phyloP scores from a whole-genome alignment of 2,888 invertebrate species.

The Phortica okadai region DNA sequence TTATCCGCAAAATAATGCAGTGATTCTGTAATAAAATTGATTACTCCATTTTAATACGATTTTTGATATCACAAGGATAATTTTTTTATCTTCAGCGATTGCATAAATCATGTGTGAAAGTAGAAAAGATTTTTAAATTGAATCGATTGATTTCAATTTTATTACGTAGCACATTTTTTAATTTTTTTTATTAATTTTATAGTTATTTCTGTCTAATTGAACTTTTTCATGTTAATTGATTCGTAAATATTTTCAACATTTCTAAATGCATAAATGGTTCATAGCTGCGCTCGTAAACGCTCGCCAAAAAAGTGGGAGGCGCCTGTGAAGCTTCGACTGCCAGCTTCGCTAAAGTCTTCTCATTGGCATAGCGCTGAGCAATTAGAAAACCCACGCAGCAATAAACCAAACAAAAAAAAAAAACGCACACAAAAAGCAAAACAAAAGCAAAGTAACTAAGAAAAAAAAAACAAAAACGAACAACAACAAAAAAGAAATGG shows the following conservation, averaged over 20 bases:
- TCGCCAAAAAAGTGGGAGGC: constrained; percentile 67
- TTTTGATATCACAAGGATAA: neutral
- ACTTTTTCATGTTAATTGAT: too few relatives aligned
- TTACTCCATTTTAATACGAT: too few relatives aligned
- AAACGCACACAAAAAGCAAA: constrained; percentile 32
- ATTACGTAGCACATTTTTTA: neutral
- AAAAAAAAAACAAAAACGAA: constrained; percentile 40
- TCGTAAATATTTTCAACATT: too few relatives aligned
- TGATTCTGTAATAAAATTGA: neutral
- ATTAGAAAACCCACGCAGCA: constrained; percentile 75
- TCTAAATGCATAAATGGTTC: constrained; percentile 12
- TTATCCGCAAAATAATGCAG: constrained; percentile 11
- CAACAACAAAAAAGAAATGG: constrained; percentile 37
- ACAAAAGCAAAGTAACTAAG: constrained; percentile 42
- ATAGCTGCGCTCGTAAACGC: constrained; percentile 6
- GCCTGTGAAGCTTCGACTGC: constrained; percentile 67
- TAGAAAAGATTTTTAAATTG: neutral
- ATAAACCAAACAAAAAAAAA: constrained; percentile 63
- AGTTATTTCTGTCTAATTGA: too few relatives aligned
- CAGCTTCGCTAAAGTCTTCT: constrained; percentile 59
- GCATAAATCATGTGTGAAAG: neutral
- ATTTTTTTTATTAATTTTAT: too few relatives aligned
- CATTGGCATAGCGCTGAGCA: constrained; percentile 67
- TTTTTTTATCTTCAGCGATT: neutral
- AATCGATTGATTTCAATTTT: neutral